Base-by-base conservation (phyloP, 2,888 invertebrate genomes). In the Plagodis dolabraria region DNA sequence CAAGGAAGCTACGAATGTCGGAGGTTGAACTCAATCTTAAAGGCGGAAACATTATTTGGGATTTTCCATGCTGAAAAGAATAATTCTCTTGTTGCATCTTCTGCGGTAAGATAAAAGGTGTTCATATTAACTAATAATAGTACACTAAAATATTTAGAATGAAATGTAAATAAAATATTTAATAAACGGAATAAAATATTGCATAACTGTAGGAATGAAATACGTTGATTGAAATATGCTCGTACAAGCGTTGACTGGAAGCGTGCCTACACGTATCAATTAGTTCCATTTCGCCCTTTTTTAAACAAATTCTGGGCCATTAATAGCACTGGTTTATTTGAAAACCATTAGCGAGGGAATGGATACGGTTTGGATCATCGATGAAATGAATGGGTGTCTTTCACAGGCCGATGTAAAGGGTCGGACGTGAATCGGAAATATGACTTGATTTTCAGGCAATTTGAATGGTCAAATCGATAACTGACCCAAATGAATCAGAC, bases 291-390 rank as follows among this genome's bases (percentile, higher is more conserved):
- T 79, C 72, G 72, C 69, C 73, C 74, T 77, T 40, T 84, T 83
- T 79, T 73, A 71, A 79, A 77, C 73, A 77, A 82, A 82, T 81
- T 80, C 80, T 72, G 74, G 68, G 70, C 79, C 85, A 86, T 86
- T 84, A 85, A 82, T 76, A 75, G 75, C 70, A 70, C 71, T 72
- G 82, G 83, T 87, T 85, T 88, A 87, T 89, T 87, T 88, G 87
- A 83, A 87, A 87, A 83, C 87, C 87, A 87, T 88, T 87, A 86
- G 85, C 82, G 77, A 70, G 68, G 78, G 65, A 80, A 83, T 80
- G 79, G 82, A 81, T 82, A 81, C 79, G 75, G 79, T 72, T 79
- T 69, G 80, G 76, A 82, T 85, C 82, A 83, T 81, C 81, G 80
- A 74, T 77, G 77, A 76, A 85, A 82, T 83, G 81, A 85, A 85